Evolutionary conservation across 2,797 vertebrate genomes (phyloP).

Genomic region (Adrianichthys oophorus): DNA sequence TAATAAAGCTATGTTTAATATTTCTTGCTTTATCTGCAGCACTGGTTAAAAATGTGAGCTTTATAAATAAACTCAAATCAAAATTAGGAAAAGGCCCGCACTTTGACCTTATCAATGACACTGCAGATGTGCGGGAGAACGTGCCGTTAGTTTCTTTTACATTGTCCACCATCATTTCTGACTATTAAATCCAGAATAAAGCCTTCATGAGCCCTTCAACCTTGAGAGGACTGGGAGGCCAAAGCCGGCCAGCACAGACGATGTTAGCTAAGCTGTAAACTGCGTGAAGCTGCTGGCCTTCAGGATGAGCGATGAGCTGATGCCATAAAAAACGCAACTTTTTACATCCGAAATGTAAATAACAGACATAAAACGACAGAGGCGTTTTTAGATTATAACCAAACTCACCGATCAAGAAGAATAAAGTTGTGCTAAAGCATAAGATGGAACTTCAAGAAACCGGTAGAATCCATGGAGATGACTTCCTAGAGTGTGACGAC

Average conservation of each 20-base stretch:
- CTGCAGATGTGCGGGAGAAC: conserved; percentile 1
- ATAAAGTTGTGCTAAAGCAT: conserved; percentile 51
- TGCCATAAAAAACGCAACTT: not conserved
- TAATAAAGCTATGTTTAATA: no score
- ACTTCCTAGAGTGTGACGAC: conserved; percentile 60
- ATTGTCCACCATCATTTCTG: fast-evolving
- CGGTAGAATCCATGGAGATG: conserved; percentile 49
- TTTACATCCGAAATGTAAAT: fast-evolving
- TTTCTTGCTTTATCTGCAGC: not conserved
- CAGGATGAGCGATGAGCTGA: not conserved
- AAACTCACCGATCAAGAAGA: conserved; percentile 54
- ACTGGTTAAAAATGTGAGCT: not conserved
- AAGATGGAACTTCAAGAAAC: conserved; percentile 49
- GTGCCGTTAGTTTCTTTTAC: not conserved
- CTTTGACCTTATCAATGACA: conserved; percentile 54
- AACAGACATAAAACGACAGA: fast-evolving
- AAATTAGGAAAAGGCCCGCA: not conserved
- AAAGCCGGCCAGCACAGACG: conserved; percentile 14
- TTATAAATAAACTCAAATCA: not conserved
- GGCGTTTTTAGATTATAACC: fast-evolving
- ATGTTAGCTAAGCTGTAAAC: conserved; percentile 60
- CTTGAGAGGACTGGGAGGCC: conserved; percentile 35
- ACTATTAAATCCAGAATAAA: not conserved
- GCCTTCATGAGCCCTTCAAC: conserved; percentile 19
- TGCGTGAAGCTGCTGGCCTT: conserved; percentile 29